Base-by-base conservation (phyloP, 2,888 invertebrate species). In the Koerneria pararmatus region DNA sequence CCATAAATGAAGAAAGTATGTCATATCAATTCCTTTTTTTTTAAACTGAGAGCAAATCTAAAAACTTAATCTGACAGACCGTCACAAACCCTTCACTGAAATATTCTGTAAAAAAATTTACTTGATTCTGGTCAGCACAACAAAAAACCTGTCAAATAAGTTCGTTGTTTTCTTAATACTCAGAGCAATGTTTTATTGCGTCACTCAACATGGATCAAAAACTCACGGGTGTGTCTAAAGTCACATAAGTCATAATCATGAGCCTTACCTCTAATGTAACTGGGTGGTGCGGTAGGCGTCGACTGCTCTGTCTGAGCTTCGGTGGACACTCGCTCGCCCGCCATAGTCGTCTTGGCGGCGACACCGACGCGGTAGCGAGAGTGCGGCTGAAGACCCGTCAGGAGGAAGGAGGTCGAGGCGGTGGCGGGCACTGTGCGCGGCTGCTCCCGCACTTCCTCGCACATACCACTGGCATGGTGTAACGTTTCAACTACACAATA, bases 401-500 rank as follows among this genome's bases (percentile, higher is more conserved):
- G 71, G 8, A 78, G 78, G 68, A 77, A 78, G 27, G 74, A 69
- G 24, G 82, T 76, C n/a, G 74, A 73, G 35, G 71, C 71, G 49
- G 75, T n/a, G n/a, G n/a, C 74, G 19, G 68, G 71, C 46, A 80
- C 74, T 1, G 79, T 81, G 27, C 76, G 58, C 19, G 75, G 78
- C 5, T 69, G 73, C 27, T 80, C 82, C 19, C 71, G 60, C 15
- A 66, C 66, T 27, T 82, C 78, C 46, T 77, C 79, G 68, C 82
- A 82, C 74, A 80, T 76, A 54, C 81, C 81, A 48, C 79, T 74
- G 71, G n/a, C n/a, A n/a, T n/a, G n/a, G n/a, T n/a, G n/a, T n/a
- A n/a, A n/a, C 11, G 62, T n/a, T n/a, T n/a, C n/a, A n/a, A n/a
- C n/a, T n/a, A 46, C 11, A 46, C n/a, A 46, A 15, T 46, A 46